Evolutionary conservation across 2,797 vertebrate genomes (phyloP).

Genomic region (Ataeniobius toweri): DNA sequence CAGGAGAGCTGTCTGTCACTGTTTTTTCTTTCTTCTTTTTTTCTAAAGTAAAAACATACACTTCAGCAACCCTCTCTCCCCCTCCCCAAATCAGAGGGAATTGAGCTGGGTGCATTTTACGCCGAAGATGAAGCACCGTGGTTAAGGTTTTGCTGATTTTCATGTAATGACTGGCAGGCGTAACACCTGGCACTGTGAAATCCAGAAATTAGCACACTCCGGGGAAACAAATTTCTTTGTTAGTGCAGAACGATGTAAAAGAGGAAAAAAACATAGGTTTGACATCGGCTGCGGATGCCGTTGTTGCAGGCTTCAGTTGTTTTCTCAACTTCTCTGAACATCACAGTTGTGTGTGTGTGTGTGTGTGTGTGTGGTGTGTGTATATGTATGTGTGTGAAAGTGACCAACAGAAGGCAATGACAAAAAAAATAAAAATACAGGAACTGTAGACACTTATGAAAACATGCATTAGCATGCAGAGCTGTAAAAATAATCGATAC

Average conservation of each 20-base stretch:
- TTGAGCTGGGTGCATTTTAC: slow-evolving; percentile 55
- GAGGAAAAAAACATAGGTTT: slow-evolving; percentile 28
- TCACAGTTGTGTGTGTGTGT: background rate
- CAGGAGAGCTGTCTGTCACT: slow-evolving; percentile 46
- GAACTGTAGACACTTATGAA: background rate
- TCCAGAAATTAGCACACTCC: slow-evolving; percentile 75
- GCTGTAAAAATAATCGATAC: background rate
- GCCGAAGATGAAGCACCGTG: slow-evolving; percentile 58
- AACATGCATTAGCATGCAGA: background rate
- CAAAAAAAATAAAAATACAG: background rate
- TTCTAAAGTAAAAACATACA: slow-evolving; percentile 49
- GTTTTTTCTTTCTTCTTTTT: slow-evolving; percentile 8
- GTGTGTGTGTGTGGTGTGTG: background rate
- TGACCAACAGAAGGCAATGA: background rate
- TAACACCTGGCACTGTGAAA: slow-evolving; percentile 78
- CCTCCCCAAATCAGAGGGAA: slow-evolving; percentile 64
- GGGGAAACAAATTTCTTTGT: slow-evolving; percentile 79
- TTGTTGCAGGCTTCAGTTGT: slow-evolving; percentile 27
- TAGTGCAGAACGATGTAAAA: slow-evolving; percentile 67
- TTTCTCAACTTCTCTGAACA: slow-evolving; percentile 39
- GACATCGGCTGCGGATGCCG: slow-evolving; percentile 41
- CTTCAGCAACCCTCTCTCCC: slow-evolving; percentile 14
- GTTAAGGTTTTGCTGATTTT: slow-evolving; percentile 74
- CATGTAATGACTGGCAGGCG: slow-evolving; percentile 76
- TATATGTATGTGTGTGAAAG: background rate